phyloP scores from a whole-genome alignment of 2,888 invertebrate species.

The Tetranychus piercei region DNA sequence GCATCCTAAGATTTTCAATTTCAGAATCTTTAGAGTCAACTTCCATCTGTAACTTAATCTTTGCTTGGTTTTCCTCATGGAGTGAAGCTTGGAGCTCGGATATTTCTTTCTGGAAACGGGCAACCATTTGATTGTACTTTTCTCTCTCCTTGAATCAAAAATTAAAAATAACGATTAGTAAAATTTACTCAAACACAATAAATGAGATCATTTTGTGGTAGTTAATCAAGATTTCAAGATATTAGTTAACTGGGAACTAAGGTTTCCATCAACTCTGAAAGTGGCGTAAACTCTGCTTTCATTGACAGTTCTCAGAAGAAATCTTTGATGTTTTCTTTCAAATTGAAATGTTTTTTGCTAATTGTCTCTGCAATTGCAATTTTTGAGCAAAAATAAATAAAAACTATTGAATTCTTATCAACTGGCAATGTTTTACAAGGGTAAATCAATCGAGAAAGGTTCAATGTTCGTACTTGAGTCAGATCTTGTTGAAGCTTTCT shows the following conservation, averaged over 20 bases:
- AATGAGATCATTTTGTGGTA: background rate
- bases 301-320: no score
- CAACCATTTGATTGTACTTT: constrained; percentile 69
- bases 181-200: background rate
- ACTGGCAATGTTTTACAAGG: background rate
- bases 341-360: no score
- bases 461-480: constrained; percentile 41
- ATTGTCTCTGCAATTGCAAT: no score
- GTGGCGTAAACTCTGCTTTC: no score
- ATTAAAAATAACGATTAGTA: constrained; percentile 17
- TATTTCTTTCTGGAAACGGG: constrained; percentile 62
- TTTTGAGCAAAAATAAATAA: no score
- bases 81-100: constrained; percentile 69
- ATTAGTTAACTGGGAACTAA: background rate
- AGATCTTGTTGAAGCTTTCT: constrained; percentile 82
- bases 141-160: constrained; percentile 50
- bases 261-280: background rate
- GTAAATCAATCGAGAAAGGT: background rate
- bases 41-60: constrained; percentile 75
- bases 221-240: background rate
- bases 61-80: constrained; percentile 53
- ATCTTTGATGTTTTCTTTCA: no score
- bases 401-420: no score
- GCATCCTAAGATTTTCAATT: constrained; percentile 57
- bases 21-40: constrained; percentile 89